Conservation (phyloP, 1,140 invertebrate species). For the Drosophila ercepeae region DNA sequence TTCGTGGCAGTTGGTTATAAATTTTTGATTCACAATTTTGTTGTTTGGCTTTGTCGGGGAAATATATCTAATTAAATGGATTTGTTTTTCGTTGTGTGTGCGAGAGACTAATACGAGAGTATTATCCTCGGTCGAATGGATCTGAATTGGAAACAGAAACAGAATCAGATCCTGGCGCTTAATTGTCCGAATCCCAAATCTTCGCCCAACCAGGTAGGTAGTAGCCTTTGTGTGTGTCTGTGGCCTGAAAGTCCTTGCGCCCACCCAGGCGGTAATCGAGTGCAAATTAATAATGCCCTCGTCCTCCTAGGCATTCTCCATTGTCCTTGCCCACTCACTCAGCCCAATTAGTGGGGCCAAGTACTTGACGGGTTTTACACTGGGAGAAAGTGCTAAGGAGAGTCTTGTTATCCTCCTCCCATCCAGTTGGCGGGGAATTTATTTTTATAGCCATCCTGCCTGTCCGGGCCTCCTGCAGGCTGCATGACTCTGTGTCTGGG, state of each 20-base stretch:
- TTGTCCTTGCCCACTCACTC: slow-evolving; percentile 42
- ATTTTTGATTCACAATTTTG: slow-evolving; percentile 7
- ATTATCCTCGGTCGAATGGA: neutral
- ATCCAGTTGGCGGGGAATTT: slow-evolving; percentile 18
- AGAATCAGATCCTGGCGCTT: neutral
- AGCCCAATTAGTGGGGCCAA: slow-evolving; percentile 24
- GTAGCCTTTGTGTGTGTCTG: too few relatives aligned
- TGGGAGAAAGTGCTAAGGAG: neutral
- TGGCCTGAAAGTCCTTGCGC: too few relatives aligned
- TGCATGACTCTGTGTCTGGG: slow-evolving; percentile 26
- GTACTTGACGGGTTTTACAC: slow-evolving; percentile 1
- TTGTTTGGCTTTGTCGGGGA: neutral
- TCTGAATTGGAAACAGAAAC: too few relatives aligned
- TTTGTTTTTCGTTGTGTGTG: slow-evolving; percentile 3
- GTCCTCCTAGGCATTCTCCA: slow-evolving; percentile 24
- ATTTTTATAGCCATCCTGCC: slow-evolving; percentile 44
- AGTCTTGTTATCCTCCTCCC: neutral
- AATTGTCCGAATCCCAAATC: neutral
- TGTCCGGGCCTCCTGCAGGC: slow-evolving; percentile 17
- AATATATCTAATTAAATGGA: slow-evolving; percentile 16
- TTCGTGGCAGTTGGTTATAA: neutral
- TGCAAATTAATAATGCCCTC: slow-evolving; percentile 14
- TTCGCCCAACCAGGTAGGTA: neutral
- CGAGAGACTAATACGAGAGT: neutral
- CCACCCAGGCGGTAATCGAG: slow-evolving; percentile 13